phyloP scores from a whole-genome alignment of 2,797 vertebrate species.

The Ptychadena robeensis region DNA sequence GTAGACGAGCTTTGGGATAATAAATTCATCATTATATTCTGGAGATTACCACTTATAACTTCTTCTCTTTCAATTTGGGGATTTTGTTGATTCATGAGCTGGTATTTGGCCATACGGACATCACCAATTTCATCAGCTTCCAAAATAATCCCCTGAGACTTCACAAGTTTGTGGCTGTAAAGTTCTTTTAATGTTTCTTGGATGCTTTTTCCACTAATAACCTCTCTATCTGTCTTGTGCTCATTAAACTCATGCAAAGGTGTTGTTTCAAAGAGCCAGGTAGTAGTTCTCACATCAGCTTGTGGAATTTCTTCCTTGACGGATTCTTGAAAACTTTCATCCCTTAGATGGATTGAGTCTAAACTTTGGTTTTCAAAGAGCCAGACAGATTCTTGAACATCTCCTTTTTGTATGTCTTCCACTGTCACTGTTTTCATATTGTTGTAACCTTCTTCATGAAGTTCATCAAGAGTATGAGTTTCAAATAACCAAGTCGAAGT shows the following conservation, averaged over 20 bases:
- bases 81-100: constrained; percentile 85
- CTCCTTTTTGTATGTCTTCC: constrained; percentile 86
- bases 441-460: constrained; percentile 83
- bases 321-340: constrained; percentile 69
- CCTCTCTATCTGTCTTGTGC: constrained; percentile 77
- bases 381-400: constrained; percentile 90
- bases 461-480: constrained; percentile 86
- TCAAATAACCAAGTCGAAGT: constrained; percentile 93
- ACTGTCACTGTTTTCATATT: constrained; percentile 82
- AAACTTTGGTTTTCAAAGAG: constrained; percentile 91
- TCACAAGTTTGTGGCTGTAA: constrained; percentile 85
- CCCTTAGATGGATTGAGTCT: constrained; percentile 82
- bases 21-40: constrained; percentile 88
- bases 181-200: constrained; percentile 89
- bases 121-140: constrained; percentile 91
- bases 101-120: constrained; percentile 92
- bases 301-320: constrained; percentile 82
- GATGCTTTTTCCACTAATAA: constrained; percentile 88
- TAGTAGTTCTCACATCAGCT: constrained; percentile 88
- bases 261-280: constrained; percentile 93
- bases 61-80: constrained; percentile 91
- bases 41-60: constrained; percentile 84
- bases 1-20: constrained; percentile 77
- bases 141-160: constrained; percentile 86
- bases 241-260: constrained; percentile 88